Evolutionary conservation across 2,113 vertebrate genomes (phyloP), one percentile per base, ranked within the genome.

Genomic region (Nettapus auritus): DNA sequence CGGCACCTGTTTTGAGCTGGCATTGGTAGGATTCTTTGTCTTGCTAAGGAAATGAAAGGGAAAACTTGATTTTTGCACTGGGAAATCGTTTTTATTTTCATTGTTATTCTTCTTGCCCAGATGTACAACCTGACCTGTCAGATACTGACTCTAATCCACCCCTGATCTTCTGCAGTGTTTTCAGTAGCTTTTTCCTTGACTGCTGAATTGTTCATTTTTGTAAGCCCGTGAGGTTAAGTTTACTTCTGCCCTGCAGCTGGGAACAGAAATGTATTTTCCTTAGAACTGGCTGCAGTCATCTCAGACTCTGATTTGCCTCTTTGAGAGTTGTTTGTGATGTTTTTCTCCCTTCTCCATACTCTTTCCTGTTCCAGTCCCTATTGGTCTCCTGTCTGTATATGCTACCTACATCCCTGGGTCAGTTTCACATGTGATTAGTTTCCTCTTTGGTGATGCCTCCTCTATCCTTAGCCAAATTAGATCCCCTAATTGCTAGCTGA

Each of bases 391-490:
- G 36, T 77, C 55, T 82, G 36, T 89, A 2, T 55, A 11, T 91
- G 53, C 42, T 9, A 25, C 50, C 48, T 9, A 13, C 50, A 20
- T 69, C n/a, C 44, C 6, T 74, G 29, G 75, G 80, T 93, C 68
- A 81, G 60, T 93, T 91, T 57, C 55, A 46, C 25, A 12, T 57
- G 28, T 36, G 63, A 70, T 89, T 82, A 25, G 14, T 80, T 93
- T 85, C n/a, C 38, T 85, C 67, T 88, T 89, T 73, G 59, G 36
- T 88, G 71, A 36, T 89, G 78, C 89, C 84, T 59, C 52, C 11
- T 79, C 48, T 95, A 4, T 87, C 53, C 36, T 80, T 59, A 82
- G 63, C 40, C 52, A 88, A 70, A 82, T 93, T 91, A 94, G 96
- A 67, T 15, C 20, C 33, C 46, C 38, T 82, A 66, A 80, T 83